phyloP scores from a whole-genome alignment of 1,140 invertebrate species.

The Triops longicaudatus region DNA sequence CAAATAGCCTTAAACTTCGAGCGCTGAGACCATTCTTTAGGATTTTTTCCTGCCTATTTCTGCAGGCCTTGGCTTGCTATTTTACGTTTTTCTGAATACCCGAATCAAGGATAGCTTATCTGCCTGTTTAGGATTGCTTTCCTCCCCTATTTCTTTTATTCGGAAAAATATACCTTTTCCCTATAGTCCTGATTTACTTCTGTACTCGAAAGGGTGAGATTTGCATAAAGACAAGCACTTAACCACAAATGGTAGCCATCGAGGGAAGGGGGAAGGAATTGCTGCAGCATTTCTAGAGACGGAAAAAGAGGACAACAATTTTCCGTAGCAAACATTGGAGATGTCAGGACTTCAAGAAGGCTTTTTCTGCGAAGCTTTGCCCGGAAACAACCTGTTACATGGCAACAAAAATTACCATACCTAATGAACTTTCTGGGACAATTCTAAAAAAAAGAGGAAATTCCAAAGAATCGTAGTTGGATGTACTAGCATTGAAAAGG shows the following conservation, averaged over 20 bases:
- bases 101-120: background rate
- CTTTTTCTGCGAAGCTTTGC: background rate
- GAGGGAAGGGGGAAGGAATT: background rate
- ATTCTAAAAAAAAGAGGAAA: too few relatives aligned
- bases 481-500: too few relatives aligned
- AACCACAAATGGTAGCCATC: background rate
- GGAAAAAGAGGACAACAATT: background rate
- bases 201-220: background rate
- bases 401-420: background rate
- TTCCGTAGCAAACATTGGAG: background rate
- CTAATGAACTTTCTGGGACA: background rate
- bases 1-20: background rate
- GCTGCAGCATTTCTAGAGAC: background rate
- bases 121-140: background rate
- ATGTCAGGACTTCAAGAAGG: background rate
- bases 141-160: background rate
- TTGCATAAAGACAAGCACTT: constrained; percentile 12
- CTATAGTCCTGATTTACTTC: background rate
- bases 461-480: too few relatives aligned
- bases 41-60: background rate
- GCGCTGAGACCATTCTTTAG: background rate
- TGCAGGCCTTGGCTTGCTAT: background rate
- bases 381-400: background rate
- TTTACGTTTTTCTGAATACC: background rate
- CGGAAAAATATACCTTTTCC: background rate